Percentiles rank a stretch among this genome's conserved stretches.
These are phyloP conservation scores for Lycodopsis pacificus DNA, from an alignment of 2,797 vertebrate genomes.

Conservation along the genomic window DNA sequence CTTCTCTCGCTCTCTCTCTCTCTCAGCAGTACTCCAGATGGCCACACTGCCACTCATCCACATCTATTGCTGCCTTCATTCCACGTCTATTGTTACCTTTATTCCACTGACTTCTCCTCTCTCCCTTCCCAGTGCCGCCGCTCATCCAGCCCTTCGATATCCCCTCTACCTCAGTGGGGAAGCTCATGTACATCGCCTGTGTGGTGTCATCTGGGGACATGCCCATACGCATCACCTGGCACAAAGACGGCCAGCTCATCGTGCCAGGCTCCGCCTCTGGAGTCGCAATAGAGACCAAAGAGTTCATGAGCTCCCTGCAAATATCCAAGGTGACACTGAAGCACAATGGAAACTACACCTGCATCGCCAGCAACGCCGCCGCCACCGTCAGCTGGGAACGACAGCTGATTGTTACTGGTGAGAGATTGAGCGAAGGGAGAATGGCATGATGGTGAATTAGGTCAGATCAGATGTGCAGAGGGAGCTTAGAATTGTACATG, in stretches of 20 bases:
- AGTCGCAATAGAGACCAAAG: slow-evolving; percentile 97
- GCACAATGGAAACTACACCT: slow-evolving; percentile 99
- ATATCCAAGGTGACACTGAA: slow-evolving; percentile 98
- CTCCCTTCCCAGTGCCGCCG: slow-evolving; percentile 89
- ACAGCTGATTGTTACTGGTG: slow-evolving; percentile 96
- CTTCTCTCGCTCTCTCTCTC: slow-evolving; percentile 65
- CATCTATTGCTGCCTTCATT: slow-evolving; percentile 59
- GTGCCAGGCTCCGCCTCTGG: slow-evolving; percentile 91
- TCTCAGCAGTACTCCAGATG: slow-evolving; percentile 73
- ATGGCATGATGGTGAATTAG: slow-evolving; percentile 28
- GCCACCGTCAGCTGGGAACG: slow-evolving; percentile 97
- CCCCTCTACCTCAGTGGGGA: slow-evolving; percentile 97
- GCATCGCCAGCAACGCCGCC: slow-evolving; percentile 94
- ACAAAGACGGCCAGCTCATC: slow-evolving; percentile 97
- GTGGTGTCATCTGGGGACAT: slow-evolving; percentile 99
- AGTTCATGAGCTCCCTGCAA: slow-evolving; percentile 98
- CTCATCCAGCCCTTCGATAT: slow-evolving; percentile 99
- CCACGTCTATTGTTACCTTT: slow-evolving; percentile 50
- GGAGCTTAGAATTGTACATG: slow-evolving; percentile 9
- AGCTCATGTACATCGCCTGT: slow-evolving; percentile 98
- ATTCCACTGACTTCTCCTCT: slow-evolving; percentile 72
- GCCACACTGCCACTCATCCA: slow-evolving; percentile 56
- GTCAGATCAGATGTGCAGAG: slow-evolving; percentile 28
- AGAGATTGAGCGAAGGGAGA: slow-evolving; percentile 56
- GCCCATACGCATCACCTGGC: slow-evolving; percentile 99